phyloP scores from a whole-genome alignment of 2,888 invertebrate species.

The Macroteleia sp. region DNA sequence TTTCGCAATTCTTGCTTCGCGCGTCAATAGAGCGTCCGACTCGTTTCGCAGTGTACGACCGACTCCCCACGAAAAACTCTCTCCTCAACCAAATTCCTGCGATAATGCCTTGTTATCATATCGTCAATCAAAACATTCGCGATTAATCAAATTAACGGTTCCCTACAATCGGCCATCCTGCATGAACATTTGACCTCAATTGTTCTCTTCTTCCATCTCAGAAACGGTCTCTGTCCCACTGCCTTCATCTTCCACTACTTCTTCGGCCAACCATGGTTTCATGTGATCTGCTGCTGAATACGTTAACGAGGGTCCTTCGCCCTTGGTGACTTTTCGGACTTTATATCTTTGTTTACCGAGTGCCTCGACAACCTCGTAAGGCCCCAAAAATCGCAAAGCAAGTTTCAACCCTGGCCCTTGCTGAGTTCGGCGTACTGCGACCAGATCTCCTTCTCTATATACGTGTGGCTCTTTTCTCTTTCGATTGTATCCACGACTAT shows the following conservation, averaged over 20 bases:
- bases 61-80: background rate
- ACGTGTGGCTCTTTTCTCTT: constrained; percentile 60
- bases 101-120: no score
- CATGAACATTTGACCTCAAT: background rate
- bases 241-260: background rate
- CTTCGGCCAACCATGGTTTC: background rate
- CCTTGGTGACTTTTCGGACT: constrained; percentile 2
- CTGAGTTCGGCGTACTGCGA: constrained; percentile 52
- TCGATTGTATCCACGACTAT: constrained; percentile 36
- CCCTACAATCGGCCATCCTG: constrained; percentile 6
- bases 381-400: constrained; percentile 48
- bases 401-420: constrained; percentile 49
- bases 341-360: constrained; percentile 35
- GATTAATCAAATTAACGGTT: background rate
- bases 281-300: background rate
- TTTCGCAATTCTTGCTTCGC: no score
- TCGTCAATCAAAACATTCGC: background rate
- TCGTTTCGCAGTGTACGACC: no score
- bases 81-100: background rate
- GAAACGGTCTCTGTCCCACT: background rate
- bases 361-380: constrained; percentile 40
- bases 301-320: background rate
- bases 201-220: background rate
- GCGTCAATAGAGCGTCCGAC: no score
- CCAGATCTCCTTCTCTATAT: constrained; percentile 59